Evolutionary conservation across 2,113 vertebrate species (phyloP).

Genomic region (Pogonocichla stellata): DNA sequence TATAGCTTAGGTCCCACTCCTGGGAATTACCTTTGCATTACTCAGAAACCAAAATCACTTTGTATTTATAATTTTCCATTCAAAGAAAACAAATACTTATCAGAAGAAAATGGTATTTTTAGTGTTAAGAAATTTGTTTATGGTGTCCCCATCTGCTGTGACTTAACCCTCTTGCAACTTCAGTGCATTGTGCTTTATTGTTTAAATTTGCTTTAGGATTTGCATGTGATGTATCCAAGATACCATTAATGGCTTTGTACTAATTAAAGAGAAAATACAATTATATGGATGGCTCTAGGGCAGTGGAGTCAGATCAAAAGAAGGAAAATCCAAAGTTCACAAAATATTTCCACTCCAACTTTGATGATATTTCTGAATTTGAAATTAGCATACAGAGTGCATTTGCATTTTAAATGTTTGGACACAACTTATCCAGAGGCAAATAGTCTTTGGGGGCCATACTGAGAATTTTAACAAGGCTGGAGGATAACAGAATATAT

Average conservation of each 20-base stretch:
- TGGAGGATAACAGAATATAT: not conserved
- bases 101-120: not conserved
- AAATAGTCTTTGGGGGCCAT: not conserved
- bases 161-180: not conserved
- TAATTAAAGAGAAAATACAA: slow-evolving; percentile 3
- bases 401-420: slow-evolving; percentile 2
- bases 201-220: not conserved
- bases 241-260: not conserved
- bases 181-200: not conserved
- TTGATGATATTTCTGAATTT: not conserved
- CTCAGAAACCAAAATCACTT: not conserved
- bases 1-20: not conserved
- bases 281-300: not conserved
- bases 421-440: not conserved
- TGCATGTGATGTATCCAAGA: not conserved
- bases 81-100: not conserved
- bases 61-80: not conserved
- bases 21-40: not conserved
- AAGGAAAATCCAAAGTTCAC: not conserved
- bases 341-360: not conserved
- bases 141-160: not conserved
- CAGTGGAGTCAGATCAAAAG: not conserved
- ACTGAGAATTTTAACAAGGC: not conserved
- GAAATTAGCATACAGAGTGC: not conserved
- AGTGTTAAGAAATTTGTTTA: not conserved